Percentiles rank a stretch among this genome's conserved stretches.
phyloP scores from a whole-genome alignment of 2,888 invertebrate genomes.

The Sarcophaga subvicina region DNA sequence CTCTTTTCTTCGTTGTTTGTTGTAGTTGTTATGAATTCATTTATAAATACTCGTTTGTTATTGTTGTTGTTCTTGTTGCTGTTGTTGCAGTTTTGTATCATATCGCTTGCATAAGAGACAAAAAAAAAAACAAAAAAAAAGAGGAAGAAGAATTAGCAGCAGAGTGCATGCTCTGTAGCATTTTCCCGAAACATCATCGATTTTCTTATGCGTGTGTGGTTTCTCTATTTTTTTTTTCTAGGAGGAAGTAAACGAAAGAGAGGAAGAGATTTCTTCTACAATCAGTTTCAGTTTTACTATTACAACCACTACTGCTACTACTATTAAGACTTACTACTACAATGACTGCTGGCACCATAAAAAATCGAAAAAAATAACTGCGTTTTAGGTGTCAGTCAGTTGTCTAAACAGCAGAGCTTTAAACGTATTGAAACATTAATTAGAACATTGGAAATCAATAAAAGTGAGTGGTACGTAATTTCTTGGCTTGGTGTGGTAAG shows the following conservation, averaged over 20 bases:
- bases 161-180: slow-evolving; percentile 68
- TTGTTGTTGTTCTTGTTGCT: neutral
- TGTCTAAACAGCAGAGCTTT: neutral
- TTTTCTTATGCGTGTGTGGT: slow-evolving; percentile 46
- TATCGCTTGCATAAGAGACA: neutral
- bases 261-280: neutral
- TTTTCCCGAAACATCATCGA: slow-evolving; percentile 67
- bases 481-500: too few relatives aligned
- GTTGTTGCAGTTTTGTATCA: slow-evolving; percentile 1
- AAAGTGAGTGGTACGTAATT: too few relatives aligned
- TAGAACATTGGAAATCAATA: too few relatives aligned
- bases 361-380: neutral
- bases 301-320: neutral
- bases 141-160: too few relatives aligned
- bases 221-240: neutral
- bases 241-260: neutral
- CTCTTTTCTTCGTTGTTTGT: slow-evolving; percentile 18
- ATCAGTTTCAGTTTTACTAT: neutral
- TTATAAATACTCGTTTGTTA: neutral
- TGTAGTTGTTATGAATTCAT: neutral
- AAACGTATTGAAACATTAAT: neutral
- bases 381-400: neutral
- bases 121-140: neutral
- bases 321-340: neutral
- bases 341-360: neutral